Percentiles rank a stretch among this genome's conserved stretches.
phyloP scores from a whole-genome alignment of 1,140 invertebrate genomes.

The Brachionus rubens region DNA sequence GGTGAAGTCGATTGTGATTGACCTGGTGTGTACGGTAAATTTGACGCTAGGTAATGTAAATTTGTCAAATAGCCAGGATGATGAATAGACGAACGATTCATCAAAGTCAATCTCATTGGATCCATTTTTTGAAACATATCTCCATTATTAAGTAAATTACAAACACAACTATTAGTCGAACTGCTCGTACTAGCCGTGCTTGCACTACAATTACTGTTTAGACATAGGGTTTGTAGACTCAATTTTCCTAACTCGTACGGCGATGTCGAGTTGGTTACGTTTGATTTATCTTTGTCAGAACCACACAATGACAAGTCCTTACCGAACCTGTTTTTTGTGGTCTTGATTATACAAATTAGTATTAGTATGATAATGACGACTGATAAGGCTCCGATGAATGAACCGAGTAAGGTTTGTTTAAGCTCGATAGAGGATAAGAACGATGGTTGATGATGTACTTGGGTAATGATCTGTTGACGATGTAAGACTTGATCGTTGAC shows the following conservation, averaged over 20 bases:
- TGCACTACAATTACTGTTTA: conserved; percentile 28
- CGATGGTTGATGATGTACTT: neutral
- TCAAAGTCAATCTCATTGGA: neutral
- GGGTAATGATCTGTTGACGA: neutral
- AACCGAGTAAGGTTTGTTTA: conserved; percentile 26
- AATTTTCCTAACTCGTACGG: conserved; percentile 29
- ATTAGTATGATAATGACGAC: conserved; percentile 1
- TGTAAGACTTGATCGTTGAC: neutral
- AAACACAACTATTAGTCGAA: conserved; percentile 18
- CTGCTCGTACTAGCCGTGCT: conserved; percentile 11
- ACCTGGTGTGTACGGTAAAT: neutral
- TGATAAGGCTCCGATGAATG: conserved; percentile 10
- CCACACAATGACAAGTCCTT: conserved; percentile 8
- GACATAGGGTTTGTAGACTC: conserved; percentile 24
- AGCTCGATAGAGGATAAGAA: conserved; percentile 17
- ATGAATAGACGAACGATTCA: neutral
- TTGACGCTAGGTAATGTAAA: conserved; percentile 17
- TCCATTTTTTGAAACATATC: conserved; percentile 20
- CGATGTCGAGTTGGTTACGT: neutral
- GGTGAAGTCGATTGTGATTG: conserved; percentile 16
- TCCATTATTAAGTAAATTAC: neutral
- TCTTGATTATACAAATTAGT: conserved; percentile 15
- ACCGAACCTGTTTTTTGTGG: neutral
- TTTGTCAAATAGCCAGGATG: conserved; percentile 17
- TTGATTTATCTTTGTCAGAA: conserved; percentile 41